phyloP scores from a whole-genome alignment of 2,888 invertebrate species.

The Platynereis dumerilii region DNA sequence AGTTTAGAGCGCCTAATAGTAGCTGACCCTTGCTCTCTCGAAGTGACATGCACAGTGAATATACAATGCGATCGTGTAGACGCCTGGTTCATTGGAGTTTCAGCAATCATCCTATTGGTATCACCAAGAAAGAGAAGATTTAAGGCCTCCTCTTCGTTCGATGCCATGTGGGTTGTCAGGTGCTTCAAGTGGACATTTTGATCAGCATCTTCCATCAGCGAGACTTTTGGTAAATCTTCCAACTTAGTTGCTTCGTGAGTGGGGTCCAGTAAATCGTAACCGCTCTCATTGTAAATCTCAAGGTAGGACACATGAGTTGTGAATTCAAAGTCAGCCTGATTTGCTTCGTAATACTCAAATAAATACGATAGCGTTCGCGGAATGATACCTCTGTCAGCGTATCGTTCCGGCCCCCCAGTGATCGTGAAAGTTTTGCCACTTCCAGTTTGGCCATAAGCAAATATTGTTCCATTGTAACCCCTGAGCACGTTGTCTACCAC shows the following conservation, averaged over 20 bases:
- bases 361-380: slow-evolving; percentile 62
- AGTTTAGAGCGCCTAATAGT: slow-evolving; percentile 61
- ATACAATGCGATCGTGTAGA: slow-evolving; percentile 65
- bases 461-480: slow-evolving; percentile 65
- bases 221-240: slow-evolving; percentile 63
- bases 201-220: slow-evolving; percentile 61
- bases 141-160: slow-evolving; percentile 62
- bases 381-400: slow-evolving; percentile 62
- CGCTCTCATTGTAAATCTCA: slow-evolving; percentile 64
- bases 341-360: slow-evolving; percentile 56
- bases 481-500: slow-evolving; percentile 62
- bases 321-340: slow-evolving; percentile 46
- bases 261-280: slow-evolving; percentile 63
- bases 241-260: slow-evolving; percentile 62
- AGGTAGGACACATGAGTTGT: slow-evolving; percentile 62
- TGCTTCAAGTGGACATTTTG: slow-evolving; percentile 64
- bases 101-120: slow-evolving; percentile 65
- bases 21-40: slow-evolving; percentile 58
- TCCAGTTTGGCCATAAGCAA: slow-evolving; percentile 65
- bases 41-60: slow-evolving; percentile 62
- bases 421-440: slow-evolving; percentile 65
- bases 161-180: slow-evolving; percentile 58
- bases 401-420: slow-evolving; percentile 62
- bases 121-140: slow-evolving; percentile 63
- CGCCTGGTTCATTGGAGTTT: slow-evolving; percentile 65